Conservation (phyloP, 2,797 vertebrate species). For the Amblyraja radiata region DNA sequence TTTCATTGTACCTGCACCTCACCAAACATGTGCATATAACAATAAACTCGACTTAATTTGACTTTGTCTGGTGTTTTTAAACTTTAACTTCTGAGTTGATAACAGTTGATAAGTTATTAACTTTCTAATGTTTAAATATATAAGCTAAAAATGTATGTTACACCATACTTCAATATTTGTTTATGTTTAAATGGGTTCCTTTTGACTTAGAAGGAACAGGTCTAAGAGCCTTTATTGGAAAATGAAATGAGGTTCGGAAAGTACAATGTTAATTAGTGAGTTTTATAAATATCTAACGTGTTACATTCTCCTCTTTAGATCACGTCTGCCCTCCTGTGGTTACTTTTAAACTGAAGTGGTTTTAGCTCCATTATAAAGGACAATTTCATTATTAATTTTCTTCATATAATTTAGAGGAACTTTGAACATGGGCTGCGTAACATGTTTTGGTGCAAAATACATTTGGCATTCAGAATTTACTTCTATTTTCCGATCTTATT, state of each 20-base stretch:
- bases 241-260: not conserved
- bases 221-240: not conserved
- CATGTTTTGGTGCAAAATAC: not conserved
- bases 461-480: not conserved
- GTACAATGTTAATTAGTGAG: not conserved
- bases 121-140: not conserved
- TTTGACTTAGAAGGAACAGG: not conserved
- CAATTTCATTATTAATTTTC: not conserved
- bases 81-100: not conserved
- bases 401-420: not conserved
- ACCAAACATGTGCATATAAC: too few species aligned
- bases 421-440: not conserved
- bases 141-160: not conserved
- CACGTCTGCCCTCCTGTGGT: conserved; percentile 9
- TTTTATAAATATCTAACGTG: too few species aligned
- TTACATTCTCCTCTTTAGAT: not conserved
- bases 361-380: not conserved
- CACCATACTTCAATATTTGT: not conserved
- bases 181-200: not conserved
- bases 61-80: not conserved
- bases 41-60: too few species aligned
- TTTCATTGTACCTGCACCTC: too few species aligned
- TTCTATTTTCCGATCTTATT: not conserved
- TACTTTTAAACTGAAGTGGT: not conserved
- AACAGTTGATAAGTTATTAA: too few species aligned